phyloP scores from a whole-genome alignment of 2,113 vertebrate species.

The Syngnathus typhle region DNA sequence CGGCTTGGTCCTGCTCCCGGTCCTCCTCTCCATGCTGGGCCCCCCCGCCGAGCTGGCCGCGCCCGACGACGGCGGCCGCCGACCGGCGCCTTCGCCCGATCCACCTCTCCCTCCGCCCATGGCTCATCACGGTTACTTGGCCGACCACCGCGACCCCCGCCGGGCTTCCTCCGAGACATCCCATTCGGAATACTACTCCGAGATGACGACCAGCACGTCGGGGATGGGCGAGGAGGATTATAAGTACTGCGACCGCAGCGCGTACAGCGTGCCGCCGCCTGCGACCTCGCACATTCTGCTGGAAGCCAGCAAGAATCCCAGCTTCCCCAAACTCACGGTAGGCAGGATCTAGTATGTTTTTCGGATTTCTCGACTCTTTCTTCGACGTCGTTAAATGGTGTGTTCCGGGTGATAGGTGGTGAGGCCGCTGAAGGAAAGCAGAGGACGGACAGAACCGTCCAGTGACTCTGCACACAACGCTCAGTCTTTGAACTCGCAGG shows the following conservation, averaged over 20 bases:
- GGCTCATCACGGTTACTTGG: constrained; percentile 75
- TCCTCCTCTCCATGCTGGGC: constrained; percentile 88
- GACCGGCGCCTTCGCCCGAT: constrained; percentile 66
- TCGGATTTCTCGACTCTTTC: neutral
- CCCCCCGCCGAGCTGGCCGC: constrained; percentile 84
- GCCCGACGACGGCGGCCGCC: constrained; percentile 56
- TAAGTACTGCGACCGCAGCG: constrained; percentile 64
- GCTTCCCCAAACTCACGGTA: constrained; percentile 78
- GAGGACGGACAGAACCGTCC: constrained; percentile 49
- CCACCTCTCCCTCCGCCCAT: constrained; percentile 64
- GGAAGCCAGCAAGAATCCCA: constrained; percentile 80
- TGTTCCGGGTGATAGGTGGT: constrained; percentile 69
- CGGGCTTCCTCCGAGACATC: constrained; percentile 73
- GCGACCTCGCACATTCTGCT: constrained; percentile 74
- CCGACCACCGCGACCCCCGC: constrained; percentile 57
- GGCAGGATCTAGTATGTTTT: constrained; percentile 12
- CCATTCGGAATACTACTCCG: constrained; percentile 76
- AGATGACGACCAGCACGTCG: constrained; percentile 75
- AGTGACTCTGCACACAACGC: constrained; percentile 61
- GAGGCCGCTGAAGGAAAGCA: constrained; percentile 72
- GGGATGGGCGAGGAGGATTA: constrained; percentile 69
- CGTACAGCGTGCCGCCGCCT: constrained; percentile 62
- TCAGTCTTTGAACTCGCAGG: constrained; percentile 58
- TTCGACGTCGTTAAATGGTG: constrained; percentile 2
- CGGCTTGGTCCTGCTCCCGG: constrained; percentile 88